Conservation (phyloP, 2,797 vertebrate species). For the Eremophila alpestris region DNA sequence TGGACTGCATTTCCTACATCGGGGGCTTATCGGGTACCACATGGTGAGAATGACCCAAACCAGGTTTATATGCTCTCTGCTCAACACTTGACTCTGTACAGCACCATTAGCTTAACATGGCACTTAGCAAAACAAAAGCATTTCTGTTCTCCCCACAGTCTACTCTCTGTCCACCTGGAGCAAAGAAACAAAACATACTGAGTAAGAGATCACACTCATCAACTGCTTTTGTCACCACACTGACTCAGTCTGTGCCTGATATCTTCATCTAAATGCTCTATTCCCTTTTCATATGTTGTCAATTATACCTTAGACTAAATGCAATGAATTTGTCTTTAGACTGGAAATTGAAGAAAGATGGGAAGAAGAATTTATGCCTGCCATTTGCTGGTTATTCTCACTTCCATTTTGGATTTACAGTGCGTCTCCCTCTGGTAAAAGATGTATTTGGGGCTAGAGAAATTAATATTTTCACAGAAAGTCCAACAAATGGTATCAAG, state of each 20-base stretch:
- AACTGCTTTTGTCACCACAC: background rate
- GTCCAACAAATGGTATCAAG: background rate
- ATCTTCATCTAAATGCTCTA: background rate
- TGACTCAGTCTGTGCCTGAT: background rate
- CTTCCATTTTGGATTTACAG: slow-evolving; percentile 55
- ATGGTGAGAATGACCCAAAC: slow-evolving; percentile 78
- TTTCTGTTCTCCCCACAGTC: background rate
- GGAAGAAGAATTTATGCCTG: slow-evolving; percentile 43
- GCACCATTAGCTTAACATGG: background rate
- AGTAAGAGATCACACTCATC: background rate
- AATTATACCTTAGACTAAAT: slow-evolving; percentile 39
- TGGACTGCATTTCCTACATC: slow-evolving; percentile 83
- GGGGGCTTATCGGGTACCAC: slow-evolving; percentile 87
- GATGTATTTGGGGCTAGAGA: background rate
- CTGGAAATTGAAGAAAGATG: slow-evolving; percentile 48
- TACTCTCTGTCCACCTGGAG: background rate
- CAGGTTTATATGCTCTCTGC: background rate
- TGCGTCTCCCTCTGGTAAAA: slow-evolving; percentile 51
- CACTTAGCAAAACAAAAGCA: background rate
- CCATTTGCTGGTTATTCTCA: slow-evolving; percentile 44
- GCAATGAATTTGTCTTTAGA: slow-evolving; percentile 27
- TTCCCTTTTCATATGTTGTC: slow-evolving; percentile 22
- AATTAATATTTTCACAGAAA: background rate
- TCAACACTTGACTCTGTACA: background rate
- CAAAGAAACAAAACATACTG: background rate